These are phyloP conservation scores for human (Homo sapiens) DNA, from an alignment of 2,113 vertebrate genomes.

Conservation along the genomic window GRCh38 chr11:130406001-130406500, in stretches of 20 bases:
- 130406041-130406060: conserved; percentile 91
- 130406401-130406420: background rate
- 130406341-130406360: conserved; percentile 21
- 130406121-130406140: conserved; percentile 88
- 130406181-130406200: background rate
- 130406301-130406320: background rate
- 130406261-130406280: background rate
- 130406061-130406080: conserved; percentile 96
- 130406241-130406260: background rate
- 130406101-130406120: conserved; percentile 96
- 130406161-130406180: background rate
- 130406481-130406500: background rate
- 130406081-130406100: conserved; percentile 95
- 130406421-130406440: background rate
- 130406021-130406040: conserved; percentile 95
- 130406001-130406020: conserved; percentile 88
- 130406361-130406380: background rate
- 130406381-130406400: background rate
- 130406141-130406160: conserved; percentile 39
- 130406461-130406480: background rate
- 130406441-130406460: background rate
- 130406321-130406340: conserved; percentile 6
- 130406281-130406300: accelerated
- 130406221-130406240: background rate
- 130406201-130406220: background rate